Percentiles rank a stretch among this genome's conserved stretches.
These are phyloP conservation scores for Tetropium fuscum DNA, from an alignment of 2,888 invertebrate species.

Conservation along the genomic window DNA sequence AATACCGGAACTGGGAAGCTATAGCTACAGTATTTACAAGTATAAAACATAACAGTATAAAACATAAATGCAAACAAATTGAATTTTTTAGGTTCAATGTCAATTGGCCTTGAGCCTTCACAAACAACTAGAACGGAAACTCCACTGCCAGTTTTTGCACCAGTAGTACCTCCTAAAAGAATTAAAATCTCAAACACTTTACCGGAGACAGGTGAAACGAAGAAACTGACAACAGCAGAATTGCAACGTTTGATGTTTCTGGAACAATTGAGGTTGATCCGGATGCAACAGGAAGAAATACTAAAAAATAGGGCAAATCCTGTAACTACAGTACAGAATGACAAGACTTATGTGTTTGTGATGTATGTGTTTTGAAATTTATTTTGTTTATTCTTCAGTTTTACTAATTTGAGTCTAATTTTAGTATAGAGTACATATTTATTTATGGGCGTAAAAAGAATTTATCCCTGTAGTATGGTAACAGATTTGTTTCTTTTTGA, in stretches of 20 bases:
- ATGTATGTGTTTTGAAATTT: background rate
- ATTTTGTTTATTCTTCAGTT: background rate
- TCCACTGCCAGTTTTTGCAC: conserved; percentile 1
- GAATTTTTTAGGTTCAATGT: background rate
- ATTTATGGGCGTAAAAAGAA: no score
- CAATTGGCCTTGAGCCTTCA: background rate
- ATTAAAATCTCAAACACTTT: background rate
- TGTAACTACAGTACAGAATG: background rate
- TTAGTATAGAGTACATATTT: no score
- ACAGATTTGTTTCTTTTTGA: no score
- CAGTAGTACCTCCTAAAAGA: background rate
- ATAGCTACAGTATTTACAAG: background rate
- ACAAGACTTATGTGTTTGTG: background rate
- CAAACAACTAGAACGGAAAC: background rate
- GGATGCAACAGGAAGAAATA: conserved; percentile 2
- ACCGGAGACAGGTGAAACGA: background rate
- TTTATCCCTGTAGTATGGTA: no score
- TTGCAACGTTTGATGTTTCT: background rate
- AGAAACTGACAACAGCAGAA: conserved; percentile 1
- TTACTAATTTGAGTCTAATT: no score
- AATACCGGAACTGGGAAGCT: background rate
- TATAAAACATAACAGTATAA: background rate
- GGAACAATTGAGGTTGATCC: background rate
- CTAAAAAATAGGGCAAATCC: background rate
- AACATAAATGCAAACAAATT: background rate